phyloP scores from a whole-genome alignment of 2,113 vertebrate genomes.

The Trichomycterus rosablanca region DNA sequence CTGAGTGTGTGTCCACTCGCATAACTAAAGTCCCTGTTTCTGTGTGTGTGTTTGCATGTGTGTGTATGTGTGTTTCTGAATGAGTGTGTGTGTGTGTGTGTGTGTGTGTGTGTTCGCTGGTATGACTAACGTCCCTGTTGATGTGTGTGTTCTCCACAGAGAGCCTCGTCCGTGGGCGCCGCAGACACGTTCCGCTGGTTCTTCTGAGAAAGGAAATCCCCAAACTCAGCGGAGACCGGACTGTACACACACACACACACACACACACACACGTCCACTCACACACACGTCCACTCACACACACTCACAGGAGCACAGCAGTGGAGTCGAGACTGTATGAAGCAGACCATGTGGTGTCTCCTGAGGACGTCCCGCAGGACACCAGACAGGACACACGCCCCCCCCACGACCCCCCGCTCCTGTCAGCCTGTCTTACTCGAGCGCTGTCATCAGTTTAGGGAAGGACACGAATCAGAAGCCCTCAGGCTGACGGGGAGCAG shows the following conservation, averaged over 20 bases:
- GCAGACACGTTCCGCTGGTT: constrained; percentile 75
- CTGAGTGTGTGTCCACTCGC: no score
- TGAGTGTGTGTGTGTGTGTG: constrained; percentile 83
- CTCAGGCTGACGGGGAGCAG: no score
- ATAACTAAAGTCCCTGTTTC: no score
- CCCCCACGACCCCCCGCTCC: not conserved
- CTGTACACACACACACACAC: constrained; percentile 13
- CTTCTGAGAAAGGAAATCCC: constrained; percentile 33
- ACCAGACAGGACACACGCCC: constrained; percentile 3
- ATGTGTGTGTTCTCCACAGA: constrained; percentile 72
- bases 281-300: not conserved
- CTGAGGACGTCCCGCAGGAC: not conserved
- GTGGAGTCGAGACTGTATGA: not conserved
- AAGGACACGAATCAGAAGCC: no score
- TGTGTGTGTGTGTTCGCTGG: constrained; percentile 65
- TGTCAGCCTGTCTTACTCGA: not conserved
- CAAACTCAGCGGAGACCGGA: not conserved
- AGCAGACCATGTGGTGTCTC: not conserved
- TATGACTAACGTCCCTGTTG: no score
- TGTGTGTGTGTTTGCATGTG: no score
- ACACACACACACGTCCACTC: constrained; percentile 12
- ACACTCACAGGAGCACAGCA: constrained; percentile 3
- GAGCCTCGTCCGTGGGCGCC: constrained; percentile 74
- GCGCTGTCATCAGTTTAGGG: no score
- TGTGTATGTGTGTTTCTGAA: no score